phyloP scores from a whole-genome alignment of 53 echinoderm and acorn worm species.

The Temnopleurus reevesii region DNA sequence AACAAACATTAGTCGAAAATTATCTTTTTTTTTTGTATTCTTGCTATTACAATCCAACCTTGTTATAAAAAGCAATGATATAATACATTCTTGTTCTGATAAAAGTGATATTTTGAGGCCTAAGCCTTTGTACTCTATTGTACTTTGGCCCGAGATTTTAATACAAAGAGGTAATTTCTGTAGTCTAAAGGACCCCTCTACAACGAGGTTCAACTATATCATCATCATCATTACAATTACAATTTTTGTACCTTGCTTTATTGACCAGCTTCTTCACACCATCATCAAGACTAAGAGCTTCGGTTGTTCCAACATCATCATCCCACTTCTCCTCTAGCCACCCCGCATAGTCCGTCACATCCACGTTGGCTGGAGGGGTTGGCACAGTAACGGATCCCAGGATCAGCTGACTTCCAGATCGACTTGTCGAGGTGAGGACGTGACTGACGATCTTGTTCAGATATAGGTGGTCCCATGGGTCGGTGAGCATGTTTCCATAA shows the following conservation, averaged over 20 bases:
- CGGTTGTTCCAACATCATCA: constrained; percentile 63
- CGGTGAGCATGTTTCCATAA: constrained; percentile 86
- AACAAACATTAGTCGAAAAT: no score
- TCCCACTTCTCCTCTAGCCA: constrained; percentile 86
- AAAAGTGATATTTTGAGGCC: no score
- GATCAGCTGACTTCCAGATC: constrained; percentile 69
- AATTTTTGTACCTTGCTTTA: constrained; percentile 86
- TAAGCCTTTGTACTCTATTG: no score
- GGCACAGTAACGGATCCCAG: constrained; percentile 74
- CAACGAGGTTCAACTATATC: no score
- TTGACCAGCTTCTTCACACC: constrained; percentile 74
- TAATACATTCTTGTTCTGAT: no score
- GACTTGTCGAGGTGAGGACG: constrained; percentile 69
- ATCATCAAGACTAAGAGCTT: constrained; percentile 67
- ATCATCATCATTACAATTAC: no score
- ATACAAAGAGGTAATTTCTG: no score
- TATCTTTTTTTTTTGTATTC: no score
- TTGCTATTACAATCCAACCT: no score
- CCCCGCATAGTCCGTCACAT: constrained; percentile 72
- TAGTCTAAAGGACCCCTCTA: no score
- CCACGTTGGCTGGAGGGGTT: constrained; percentile 96
- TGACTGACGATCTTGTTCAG: constrained; percentile 68
- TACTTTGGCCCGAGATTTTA: no score
- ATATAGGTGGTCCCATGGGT: constrained; percentile 78
- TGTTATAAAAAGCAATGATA: no score